These are phyloP conservation scores for Disparrhopalites patrizii DNA, from an alignment of 2,888 invertebrate species.

Conservation along the genomic window DNA sequence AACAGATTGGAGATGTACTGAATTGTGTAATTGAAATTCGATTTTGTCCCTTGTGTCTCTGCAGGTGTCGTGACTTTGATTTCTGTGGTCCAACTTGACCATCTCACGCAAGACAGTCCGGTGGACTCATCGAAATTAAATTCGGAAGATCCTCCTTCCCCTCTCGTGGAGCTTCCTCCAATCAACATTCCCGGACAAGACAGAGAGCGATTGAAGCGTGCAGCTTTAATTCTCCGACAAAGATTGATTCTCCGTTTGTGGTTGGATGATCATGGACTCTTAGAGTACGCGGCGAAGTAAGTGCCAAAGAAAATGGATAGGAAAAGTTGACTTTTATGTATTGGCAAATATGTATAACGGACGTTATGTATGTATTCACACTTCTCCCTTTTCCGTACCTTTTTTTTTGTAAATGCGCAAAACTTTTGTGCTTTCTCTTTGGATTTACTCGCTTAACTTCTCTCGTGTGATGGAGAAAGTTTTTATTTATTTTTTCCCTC, in stretches of 20 bases:
- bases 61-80: slow-evolving; percentile 78
- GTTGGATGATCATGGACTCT: slow-evolving; percentile 58
- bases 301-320: no score
- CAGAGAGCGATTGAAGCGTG: slow-evolving; percentile 75
- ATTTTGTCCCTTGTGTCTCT: neutral
- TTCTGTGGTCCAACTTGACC: slow-evolving; percentile 71
- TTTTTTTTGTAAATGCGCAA: neutral
- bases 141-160: slow-evolving; percentile 6
- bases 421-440: neutral
- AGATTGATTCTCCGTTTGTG: slow-evolving; percentile 79
- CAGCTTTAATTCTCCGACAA: slow-evolving; percentile 75
- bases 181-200: slow-evolving; percentile 79
- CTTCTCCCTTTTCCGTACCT: neutral
- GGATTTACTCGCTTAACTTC: no score
- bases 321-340: no score
- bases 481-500: no score
- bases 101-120: slow-evolving; percentile 40
- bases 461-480: no score
- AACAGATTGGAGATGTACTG: no score
- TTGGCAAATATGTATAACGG: no score
- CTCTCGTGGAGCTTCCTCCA: slow-evolving; percentile 50
- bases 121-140: slow-evolving; percentile 16
- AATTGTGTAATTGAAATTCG: no score
- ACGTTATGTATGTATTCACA: neutral
- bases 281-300: slow-evolving; percentile 53